Percentiles rank a stretch among this genome's conserved stretches.
Evolutionary conservation across 2,888 invertebrate species (phyloP).

Genomic region (Mesoligia furuncula): DNA sequence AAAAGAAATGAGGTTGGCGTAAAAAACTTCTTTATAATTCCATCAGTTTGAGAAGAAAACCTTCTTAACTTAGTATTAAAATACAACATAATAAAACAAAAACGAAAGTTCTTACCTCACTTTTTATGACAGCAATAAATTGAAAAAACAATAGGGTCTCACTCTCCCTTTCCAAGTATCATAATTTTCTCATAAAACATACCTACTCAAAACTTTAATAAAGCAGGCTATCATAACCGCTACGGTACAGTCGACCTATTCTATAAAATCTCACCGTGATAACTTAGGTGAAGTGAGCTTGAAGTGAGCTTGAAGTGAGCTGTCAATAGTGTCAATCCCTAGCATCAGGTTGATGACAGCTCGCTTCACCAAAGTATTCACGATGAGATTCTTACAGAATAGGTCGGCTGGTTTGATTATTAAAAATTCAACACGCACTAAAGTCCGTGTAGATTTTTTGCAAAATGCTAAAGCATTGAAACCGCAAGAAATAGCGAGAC

Average conservation of each 20-base stretch:
- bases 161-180: constrained; percentile 50
- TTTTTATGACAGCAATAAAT: constrained; percentile 28
- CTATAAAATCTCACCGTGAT: neutral
- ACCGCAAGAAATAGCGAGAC: constrained; percentile 50
- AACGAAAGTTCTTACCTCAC: constrained; percentile 49
- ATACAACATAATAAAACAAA: constrained; percentile 28
- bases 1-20: neutral
- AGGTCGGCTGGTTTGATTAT: constrained; percentile 21
- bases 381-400: neutral
- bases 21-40: neutral
- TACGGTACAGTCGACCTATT: constrained; percentile 25
- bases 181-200: constrained; percentile 41
- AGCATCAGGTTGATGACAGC: neutral
- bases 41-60: neutral
- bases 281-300: neutral
- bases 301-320: neutral
- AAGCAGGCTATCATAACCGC: constrained; percentile 48
- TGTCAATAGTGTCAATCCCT: neutral
- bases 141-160: constrained; percentile 48
- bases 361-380: neutral
- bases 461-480: constrained; percentile 61
- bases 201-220: constrained; percentile 44
- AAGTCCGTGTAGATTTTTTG: no score
- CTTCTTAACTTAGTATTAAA: constrained; percentile 25
- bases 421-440: constrained; percentile 61